phyloP scores from a whole-genome alignment of 2,113 vertebrate genomes.

The Bubo scandiacus region DNA sequence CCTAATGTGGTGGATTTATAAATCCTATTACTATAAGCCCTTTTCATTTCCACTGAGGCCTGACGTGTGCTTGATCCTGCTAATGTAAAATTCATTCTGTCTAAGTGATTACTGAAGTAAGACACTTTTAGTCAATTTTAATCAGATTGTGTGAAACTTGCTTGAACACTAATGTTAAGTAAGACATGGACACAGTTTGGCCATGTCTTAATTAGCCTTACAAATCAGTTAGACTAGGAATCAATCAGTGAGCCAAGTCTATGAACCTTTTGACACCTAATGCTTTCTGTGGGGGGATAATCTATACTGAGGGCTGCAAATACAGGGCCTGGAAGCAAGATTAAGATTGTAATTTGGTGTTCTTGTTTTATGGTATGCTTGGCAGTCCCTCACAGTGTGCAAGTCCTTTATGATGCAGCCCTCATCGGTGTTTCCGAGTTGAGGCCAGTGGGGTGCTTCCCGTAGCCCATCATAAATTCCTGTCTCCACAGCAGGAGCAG shows the following conservation, averaged over 20 bases:
- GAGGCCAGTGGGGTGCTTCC: constrained; percentile 35
- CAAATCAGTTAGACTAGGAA: constrained; percentile 55
- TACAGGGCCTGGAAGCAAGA: constrained; percentile 10
- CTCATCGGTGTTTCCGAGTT: neutral
- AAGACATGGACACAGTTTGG: constrained; percentile 69
- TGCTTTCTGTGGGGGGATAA: constrained; percentile 1
- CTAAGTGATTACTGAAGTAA: constrained; percentile 79
- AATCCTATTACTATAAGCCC: constrained; percentile 79
- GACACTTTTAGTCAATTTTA: constrained; percentile 76
- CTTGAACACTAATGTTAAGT: constrained; percentile 54
- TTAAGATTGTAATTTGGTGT: constrained; percentile 12
- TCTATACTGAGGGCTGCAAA: neutral
- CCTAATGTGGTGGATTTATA: constrained; percentile 79
- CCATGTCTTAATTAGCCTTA: constrained; percentile 71
- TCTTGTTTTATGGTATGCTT: constrained; percentile 4
- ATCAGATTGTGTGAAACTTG: constrained; percentile 74
- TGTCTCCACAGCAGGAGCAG: neutral
- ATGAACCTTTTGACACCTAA: constrained; percentile 52
- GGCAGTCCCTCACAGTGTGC: constrained; percentile 1
- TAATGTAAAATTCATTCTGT: constrained; percentile 80
- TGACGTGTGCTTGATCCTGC: constrained; percentile 75
- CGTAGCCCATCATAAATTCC: constrained; percentile 10
- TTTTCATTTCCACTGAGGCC: constrained; percentile 79
- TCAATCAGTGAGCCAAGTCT: constrained; percentile 58
- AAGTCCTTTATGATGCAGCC: neutral